Evolutionary conservation across 2,888 invertebrate genomes (phyloP), one percentile per base, ranked within the genome.

Genomic region (Chelonus formosanus): DNA sequence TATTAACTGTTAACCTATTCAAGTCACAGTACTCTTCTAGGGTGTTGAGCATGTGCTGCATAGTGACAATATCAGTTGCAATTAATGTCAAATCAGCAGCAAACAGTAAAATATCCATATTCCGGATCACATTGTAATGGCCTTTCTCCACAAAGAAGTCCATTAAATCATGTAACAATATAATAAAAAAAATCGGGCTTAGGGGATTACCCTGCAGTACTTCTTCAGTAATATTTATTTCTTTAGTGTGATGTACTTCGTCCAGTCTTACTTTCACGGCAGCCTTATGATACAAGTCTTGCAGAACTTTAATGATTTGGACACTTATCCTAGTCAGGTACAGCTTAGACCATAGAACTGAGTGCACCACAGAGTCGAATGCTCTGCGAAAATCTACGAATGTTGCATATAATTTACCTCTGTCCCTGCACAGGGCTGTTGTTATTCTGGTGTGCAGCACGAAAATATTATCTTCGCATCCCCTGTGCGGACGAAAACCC

Each of bases 381-480:
- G 64, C 64, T 10, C 64, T 43, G 7, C 50, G 36, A 8, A 65
- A 65, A 8, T 44, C 64, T 6, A 65, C 10, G 5, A 67, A 67
- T 3, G 56, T 60, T 1, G 40, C 67, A 3, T 47, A 64, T 5
- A 67, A 34, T 6, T 53, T 55, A 4, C 64, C 64, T 59, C 40
- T 63, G 2, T 57, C 48, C 20, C 56, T 45, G 3, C 50, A 8
- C 4, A 55, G 55, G 5, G 35, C n/a, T 0, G 7, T n/a, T 35
- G 55, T 40, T 8, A 55, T 36, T 35, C n/a, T 35, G 4, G 60
- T 34, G 3, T 6, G 8, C 36, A 71, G 48, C 0, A 69, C 55
- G 65, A 70, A 73, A 0, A 70, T 48, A 20, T 71, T 70, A 36
- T 74, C 72, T 32, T 65, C 54, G 7, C 71, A 71, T 1, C 68